These are phyloP conservation scores for Scelioninae gen. 1 DNA, from an alignment of 2,888 invertebrate genomes.

Conservation along the genomic window DNA sequence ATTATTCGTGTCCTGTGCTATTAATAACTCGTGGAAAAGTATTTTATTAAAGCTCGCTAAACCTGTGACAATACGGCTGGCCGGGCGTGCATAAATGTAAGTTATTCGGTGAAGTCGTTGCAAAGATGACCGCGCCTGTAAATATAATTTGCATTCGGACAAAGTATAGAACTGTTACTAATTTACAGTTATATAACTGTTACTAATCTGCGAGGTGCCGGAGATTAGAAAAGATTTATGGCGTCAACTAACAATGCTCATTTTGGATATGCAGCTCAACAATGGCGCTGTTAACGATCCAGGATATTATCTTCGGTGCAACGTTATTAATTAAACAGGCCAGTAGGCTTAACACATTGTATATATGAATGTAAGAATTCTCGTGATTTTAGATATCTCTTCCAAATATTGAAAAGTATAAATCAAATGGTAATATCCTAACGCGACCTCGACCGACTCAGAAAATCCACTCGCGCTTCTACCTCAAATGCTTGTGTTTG, in stretches of 20 bases:
- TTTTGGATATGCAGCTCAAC: conserved; percentile 44
- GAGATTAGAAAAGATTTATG: conserved; percentile 61
- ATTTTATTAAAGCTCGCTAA: no score
- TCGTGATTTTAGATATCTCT: conserved; percentile 11
- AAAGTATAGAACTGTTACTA: conserved; percentile 42
- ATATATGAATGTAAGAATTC: conserved; percentile 46
- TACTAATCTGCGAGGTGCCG: conserved; percentile 36
- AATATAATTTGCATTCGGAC: conserved; percentile 15
- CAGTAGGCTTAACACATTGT: conserved; percentile 45
- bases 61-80: background rate
- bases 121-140: conserved; percentile 27
- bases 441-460: conserved; percentile 34
- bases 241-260: conserved; percentile 51
- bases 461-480: conserved; percentile 11
- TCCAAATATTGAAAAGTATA: conserved; percentile 57
- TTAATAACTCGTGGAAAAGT: no score
- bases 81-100: conserved; percentile 5
- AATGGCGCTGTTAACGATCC: conserved; percentile 50
- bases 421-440: conserved; percentile 41
- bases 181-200: conserved; percentile 41
- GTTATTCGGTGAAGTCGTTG: background rate
- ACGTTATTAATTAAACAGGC: conserved; percentile 54
- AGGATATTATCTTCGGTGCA: conserved; percentile 45
- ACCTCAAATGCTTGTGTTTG: conserved; percentile 8
- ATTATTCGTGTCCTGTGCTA: no score